Evolutionary conservation across 2,797 vertebrate species (phyloP).

Genomic region (Gastrophryne carolinensis): DNA sequence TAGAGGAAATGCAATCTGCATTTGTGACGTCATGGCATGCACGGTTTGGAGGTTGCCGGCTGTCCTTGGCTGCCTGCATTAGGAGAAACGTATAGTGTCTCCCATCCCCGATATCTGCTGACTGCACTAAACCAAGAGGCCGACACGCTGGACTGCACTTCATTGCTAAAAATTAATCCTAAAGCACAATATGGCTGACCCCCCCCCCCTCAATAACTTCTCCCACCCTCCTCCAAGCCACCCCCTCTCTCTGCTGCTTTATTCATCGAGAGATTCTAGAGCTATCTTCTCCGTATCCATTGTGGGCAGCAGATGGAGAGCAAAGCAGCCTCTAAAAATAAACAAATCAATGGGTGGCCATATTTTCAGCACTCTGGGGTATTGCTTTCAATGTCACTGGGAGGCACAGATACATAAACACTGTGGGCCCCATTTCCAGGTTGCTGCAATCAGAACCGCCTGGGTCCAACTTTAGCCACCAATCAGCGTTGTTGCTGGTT

Average conservation of each 20-base stretch:
- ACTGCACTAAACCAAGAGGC: constrained; percentile 28
- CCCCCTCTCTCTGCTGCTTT: too few relatives aligned
- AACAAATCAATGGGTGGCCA: constrained; percentile 1
- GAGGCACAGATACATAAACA: too few relatives aligned
- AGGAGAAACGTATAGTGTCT: not conserved
- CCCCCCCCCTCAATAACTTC: too few relatives aligned
- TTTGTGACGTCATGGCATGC: not conserved
- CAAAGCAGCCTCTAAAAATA: not conserved
- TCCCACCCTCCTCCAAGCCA: too few relatives aligned
- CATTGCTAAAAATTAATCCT: constrained; percentile 51
- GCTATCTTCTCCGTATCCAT: not conserved
- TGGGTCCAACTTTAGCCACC: too few relatives aligned
- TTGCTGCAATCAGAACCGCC: too few relatives aligned
- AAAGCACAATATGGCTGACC: not conserved
- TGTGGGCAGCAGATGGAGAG: not conserved
- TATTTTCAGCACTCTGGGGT: not conserved
- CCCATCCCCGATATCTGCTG: constrained; percentile 33
- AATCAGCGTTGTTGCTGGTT: too few relatives aligned
- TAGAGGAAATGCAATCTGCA: not conserved
- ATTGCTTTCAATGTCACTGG: constrained; percentile 8
- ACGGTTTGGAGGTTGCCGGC: constrained; percentile 11
- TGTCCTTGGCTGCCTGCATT: constrained; percentile 54
- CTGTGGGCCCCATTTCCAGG: too few relatives aligned
- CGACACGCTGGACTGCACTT: constrained; percentile 22
- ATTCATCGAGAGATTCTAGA: not conserved